phyloP scores from a whole-genome alignment of 2,797 vertebrate species.

The Dendrocincla tyrannina region DNA sequence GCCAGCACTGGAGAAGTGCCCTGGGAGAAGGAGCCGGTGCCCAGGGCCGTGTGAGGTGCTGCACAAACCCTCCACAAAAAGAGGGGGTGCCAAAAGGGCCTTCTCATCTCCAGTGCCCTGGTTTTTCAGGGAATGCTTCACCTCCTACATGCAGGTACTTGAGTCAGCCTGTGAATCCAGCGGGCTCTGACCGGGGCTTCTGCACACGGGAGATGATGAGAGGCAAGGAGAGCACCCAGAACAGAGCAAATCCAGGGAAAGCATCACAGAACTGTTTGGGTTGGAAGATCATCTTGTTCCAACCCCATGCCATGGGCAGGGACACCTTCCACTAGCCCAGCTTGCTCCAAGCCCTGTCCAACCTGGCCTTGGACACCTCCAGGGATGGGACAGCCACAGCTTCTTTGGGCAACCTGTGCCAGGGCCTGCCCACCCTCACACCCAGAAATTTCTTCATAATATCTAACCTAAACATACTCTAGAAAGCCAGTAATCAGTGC shows the following conservation, averaged over 20 bases:
- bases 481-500: background rate
- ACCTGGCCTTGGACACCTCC: accelerated
- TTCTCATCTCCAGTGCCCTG: background rate
- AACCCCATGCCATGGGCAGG: background rate
- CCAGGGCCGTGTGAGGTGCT: background rate
- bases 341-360: accelerated
- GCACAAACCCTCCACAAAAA: background rate
- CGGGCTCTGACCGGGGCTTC: background rate
- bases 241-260: background rate
- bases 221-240: background rate
- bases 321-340: background rate
- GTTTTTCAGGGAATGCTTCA: background rate
- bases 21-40: background rate
- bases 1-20: background rate
- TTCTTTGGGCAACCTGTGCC: background rate
- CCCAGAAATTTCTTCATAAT: background rate
- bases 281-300: background rate
- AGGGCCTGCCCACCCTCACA: background rate
- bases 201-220: background rate
- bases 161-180: background rate
- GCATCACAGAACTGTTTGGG: background rate
- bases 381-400: background rate
- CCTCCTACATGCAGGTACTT: background rate
- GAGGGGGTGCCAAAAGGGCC: background rate
- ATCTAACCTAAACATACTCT: background rate